Conservation (phyloP, 2,113 vertebrate species). For the Bubo bubo region DNA sequence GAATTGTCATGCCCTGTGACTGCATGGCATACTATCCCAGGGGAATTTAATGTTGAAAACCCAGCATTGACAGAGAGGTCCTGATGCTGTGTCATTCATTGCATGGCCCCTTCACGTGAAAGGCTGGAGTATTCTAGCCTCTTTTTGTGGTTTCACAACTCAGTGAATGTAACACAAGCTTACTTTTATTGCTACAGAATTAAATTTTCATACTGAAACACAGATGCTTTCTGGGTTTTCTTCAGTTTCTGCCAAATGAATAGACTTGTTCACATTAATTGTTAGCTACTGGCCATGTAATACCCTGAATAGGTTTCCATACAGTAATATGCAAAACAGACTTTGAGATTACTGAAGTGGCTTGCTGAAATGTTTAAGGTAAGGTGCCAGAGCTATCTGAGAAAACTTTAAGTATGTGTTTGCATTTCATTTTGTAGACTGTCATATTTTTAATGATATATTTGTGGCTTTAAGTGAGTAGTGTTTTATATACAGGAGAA, state of each 20-base stretch:
- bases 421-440: background rate
- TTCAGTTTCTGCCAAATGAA: background rate
- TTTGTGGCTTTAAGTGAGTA: constrained; percentile 15
- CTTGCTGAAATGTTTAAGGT: background rate
- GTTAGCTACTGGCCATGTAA: background rate
- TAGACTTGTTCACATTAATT: background rate
- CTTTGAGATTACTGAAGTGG: background rate
- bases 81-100: background rate
- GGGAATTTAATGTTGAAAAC: background rate
- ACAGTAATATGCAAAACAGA: background rate
- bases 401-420: background rate
- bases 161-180: background rate
- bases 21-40: background rate
- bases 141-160: background rate
- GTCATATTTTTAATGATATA: constrained; percentile 17
- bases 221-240: background rate
- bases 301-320: background rate
- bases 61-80: fast-evolving
- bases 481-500: constrained; percentile 21
- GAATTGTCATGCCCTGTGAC: background rate
- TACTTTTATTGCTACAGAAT: background rate
- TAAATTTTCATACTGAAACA: background rate
- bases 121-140: background rate
- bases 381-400: background rate
- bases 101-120: fast-evolving